Base-by-base conservation (phyloP, 2,797 vertebrate species). In the Anguilla obscura region DNA sequence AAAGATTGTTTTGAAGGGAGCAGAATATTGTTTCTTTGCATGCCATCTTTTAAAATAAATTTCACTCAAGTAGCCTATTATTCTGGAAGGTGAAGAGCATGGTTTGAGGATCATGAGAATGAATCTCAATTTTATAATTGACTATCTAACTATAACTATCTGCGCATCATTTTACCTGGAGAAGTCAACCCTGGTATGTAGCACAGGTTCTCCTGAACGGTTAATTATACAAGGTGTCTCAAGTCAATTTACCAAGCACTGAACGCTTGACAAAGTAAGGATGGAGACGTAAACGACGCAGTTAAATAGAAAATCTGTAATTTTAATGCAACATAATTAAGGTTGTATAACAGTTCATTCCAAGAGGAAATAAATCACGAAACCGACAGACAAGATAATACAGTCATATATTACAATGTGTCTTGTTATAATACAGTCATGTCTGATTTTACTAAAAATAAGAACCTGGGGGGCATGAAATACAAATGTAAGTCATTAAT, bases 371-470 rank as follows among this genome's bases (percentile, higher is more conserved):
- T 96, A 96, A 97, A 96, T 93, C 94, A 95, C 94, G 94, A 96
- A 97, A 96, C 94, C 89, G 93, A 97, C 96, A 97, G 96, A 97
- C 96, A 97, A 92, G 95, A 94, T 96, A 97, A 96, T 97, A 98
- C 95, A 98, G 94, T 96, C 96, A 96, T 95, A 98, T 97, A 98
- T 98, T 98, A 99, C 97, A 99, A 95, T 97, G 97, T 97, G 96
- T 96, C 96, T 96, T 95, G 94, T 96, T 97, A 97, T 97, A 97
- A 97, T 98, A 98, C 97, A 98, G 95, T 96, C 96, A 95, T 96
- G 94, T 95, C 93, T 96, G 94, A 89, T 93, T 94, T 94, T 83
- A 95, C 96, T 95, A 96, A 97, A 97, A 97, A 97, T 96, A 96
- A 94, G 94, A 93, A 95, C 94, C 97, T 94, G 93, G 95, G 94